Evolutionary conservation across 2,888 invertebrate species (phyloP).

Genomic region (Villa cingulata): DNA sequence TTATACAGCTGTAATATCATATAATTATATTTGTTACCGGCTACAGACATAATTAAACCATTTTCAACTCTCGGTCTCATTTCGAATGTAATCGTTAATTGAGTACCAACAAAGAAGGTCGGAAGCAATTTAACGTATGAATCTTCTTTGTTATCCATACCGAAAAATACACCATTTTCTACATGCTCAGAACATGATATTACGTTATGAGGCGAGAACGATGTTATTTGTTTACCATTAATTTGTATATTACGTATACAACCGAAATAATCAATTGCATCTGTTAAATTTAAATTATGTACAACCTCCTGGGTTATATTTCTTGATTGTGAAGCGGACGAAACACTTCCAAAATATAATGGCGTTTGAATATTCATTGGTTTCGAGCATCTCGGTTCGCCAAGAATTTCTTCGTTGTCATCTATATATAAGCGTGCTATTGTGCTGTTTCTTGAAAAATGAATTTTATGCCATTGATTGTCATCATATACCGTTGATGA

Average conservation of each 20-base stretch:
- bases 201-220: slow-evolving; percentile 47
- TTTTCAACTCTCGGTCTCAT: slow-evolving; percentile 73
- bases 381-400: slow-evolving; percentile 37
- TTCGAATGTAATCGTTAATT: slow-evolving; percentile 67
- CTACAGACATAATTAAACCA: slow-evolving; percentile 76
- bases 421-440: slow-evolving; percentile 41
- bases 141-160: slow-evolving; percentile 60
- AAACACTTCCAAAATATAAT: slow-evolving; percentile 70
- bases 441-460: slow-evolving; percentile 47
- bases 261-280: slow-evolving; percentile 57
- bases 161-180: slow-evolving; percentile 75
- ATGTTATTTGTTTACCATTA: slow-evolving; percentile 53
- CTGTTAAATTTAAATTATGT: slow-evolving; percentile 22
- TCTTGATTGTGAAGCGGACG: slow-evolving; percentile 20
- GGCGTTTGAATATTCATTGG: slow-evolving; percentile 53
- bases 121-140: slow-evolving; percentile 49
- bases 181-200: slow-evolving; percentile 67
- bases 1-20: slow-evolving; percentile 77
- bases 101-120: slow-evolving; percentile 63
- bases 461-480: slow-evolving; percentile 64
- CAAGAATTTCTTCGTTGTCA: slow-evolving; percentile 40
- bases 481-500: slow-evolving; percentile 51
- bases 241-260: slow-evolving; percentile 66
- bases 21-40: slow-evolving; percentile 63
- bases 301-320: slow-evolving; percentile 31